phyloP scores from a whole-genome alignment of 2,113 vertebrate species.

The Asarcornis scutulata region DNA sequence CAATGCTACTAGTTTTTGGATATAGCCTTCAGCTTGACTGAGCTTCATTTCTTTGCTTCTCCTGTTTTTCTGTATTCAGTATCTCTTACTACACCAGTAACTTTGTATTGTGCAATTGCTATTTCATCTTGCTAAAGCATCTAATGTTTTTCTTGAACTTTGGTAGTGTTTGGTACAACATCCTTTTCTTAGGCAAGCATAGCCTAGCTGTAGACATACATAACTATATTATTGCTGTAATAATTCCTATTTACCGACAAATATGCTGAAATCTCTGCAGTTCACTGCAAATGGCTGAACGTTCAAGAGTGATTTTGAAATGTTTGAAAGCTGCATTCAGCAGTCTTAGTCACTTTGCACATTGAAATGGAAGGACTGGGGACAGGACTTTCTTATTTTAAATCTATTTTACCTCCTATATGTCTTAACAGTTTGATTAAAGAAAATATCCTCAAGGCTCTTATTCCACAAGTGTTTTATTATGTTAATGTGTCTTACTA shows the following conservation, averaged over 20 bases:
- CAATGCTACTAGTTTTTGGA: background rate
- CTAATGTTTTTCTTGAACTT: background rate
- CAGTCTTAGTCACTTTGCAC: background rate
- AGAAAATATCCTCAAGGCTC: background rate
- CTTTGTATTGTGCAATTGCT: background rate
- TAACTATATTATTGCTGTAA: background rate
- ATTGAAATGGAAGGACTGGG: background rate
- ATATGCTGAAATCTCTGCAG: background rate
- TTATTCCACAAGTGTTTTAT: background rate
- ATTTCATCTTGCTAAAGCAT: background rate
- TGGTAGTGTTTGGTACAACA: background rate
- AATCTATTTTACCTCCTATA: background rate
- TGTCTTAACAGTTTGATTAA: background rate
- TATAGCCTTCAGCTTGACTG: background rate
- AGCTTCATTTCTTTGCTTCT: background rate
- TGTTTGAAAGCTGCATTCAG: background rate
- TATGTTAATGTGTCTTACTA: background rate
- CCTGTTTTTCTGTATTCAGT: background rate
- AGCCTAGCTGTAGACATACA: background rate
- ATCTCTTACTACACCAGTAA: background rate
- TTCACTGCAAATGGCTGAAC: background rate
- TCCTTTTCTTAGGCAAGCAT: background rate
- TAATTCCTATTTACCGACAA: background rate
- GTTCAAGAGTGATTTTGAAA: background rate
- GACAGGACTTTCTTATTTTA: background rate